A percentile compares a stretch with the other conserved stretches of the same genome.
phyloP scores from a whole-genome alignment of 2,797 vertebrate species.

The Buphagus erythrorhynchus region DNA sequence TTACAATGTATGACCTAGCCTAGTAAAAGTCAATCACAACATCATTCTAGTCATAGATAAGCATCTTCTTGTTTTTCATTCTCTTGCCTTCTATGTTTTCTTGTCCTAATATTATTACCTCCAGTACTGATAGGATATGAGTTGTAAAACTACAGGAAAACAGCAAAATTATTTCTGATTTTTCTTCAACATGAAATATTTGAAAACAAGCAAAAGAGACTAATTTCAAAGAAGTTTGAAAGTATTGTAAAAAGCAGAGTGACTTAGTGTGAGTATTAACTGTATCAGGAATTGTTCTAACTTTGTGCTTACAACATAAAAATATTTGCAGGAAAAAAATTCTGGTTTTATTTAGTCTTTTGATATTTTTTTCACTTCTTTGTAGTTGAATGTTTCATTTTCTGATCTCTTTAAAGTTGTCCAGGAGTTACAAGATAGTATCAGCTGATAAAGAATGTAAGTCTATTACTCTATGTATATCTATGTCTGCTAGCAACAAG shows the following conservation, averaged over 20 bases:
- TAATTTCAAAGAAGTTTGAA: background rate
- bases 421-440: background rate
- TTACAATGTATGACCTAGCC: background rate
- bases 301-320: background rate
- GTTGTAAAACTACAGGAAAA: background rate
- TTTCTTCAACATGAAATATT: background rate
- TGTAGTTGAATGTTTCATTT: background rate
- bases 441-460: constrained; percentile 55
- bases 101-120: background rate
- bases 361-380: background rate
- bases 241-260: background rate
- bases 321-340: background rate
- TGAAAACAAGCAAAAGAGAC: background rate
- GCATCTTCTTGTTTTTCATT: background rate
- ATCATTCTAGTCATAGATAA: background rate
- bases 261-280: background rate
- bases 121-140: background rate
- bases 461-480: constrained; percentile 35
- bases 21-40: background rate
- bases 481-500: constrained; percentile 45
- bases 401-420: background rate
- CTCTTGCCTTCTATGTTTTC: background rate
- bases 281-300: background rate
- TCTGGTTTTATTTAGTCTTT: background rate
- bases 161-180: background rate